Conservation (phyloP, 2,888 invertebrate genomes). For the Polylopha cassiicola region DNA sequence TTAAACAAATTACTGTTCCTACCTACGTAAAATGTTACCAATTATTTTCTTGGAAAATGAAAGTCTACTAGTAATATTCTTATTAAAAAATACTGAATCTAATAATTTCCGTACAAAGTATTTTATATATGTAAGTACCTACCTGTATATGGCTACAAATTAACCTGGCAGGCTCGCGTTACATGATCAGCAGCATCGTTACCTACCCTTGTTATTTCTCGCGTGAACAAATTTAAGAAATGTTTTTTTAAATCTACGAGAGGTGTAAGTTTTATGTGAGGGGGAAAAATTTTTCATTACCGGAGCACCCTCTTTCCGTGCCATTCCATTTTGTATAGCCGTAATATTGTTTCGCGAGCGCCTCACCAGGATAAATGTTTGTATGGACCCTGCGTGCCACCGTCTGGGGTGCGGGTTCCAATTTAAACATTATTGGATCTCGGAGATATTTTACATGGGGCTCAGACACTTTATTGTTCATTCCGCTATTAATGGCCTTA, state of each 20-base stretch:
- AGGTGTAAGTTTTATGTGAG: constrained; percentile 44
- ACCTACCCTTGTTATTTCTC: constrained; percentile 5
- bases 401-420: constrained; percentile 26
- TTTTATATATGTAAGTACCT: no score
- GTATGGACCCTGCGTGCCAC: constrained; percentile 42
- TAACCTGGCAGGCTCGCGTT: not conserved
- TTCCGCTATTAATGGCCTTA: constrained; percentile 45
- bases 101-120: no score
- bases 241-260: constrained; percentile 38
- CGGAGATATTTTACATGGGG: constrained; percentile 45
- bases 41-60: no score
- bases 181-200: constrained; percentile 6
- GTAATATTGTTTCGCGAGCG: constrained; percentile 59
- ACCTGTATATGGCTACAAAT: not conserved
- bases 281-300: constrained; percentile 60
- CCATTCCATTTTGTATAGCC: constrained; percentile 52
- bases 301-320: constrained; percentile 39
- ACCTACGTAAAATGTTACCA: no score
- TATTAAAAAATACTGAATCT: no score
- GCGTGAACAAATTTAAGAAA: constrained; percentile 23
- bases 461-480: constrained; percentile 41
- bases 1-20: no score
- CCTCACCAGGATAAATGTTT: constrained; percentile 59
- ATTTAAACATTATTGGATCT: constrained; percentile 57
- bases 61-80: no score